Base-by-base conservation (phyloP, 2,888 invertebrate species). In the Agapostemon virescens region DNA sequence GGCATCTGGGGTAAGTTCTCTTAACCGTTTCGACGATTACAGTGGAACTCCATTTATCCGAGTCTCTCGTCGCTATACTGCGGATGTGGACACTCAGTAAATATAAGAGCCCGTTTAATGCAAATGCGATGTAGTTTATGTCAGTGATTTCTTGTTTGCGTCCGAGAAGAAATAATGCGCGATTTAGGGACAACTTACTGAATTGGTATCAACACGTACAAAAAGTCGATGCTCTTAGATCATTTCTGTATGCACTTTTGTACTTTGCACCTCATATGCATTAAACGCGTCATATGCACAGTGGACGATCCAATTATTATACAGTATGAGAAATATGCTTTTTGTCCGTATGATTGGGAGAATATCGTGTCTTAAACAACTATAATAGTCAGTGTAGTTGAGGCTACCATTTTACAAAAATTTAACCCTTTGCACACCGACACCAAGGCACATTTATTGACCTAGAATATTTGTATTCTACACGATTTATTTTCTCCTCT, bases 1-100 rank as follows among this genome's bases (percentile, higher is more conserved):
- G 96, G 98, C 82, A 93, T 99, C 78, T 98, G 98, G 98, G 98
- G 98, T 97, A 94, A 94, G 95, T 93, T 83, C 70, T 42, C 69
- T 26, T 13, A 36, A 36, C 11, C 33, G 13, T n/a, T 63, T n/a
- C 63, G 63, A 63, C 36, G n/a, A n/a, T n/a, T 13, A 63, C 63
- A 36, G 63, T 36, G 63, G 63, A 63, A 63, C 63, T 63, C 36
- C 36, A 63, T 63, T 63, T 63, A 63, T 36, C 7, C 63, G 20
- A 11, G 33, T n/a, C 36, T 1, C 26, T 7, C 58, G 15, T 26
- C 17, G 13, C 23, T 13, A 52, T 11, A 13, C 11, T 5, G 5
- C 52, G 23, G 15, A 52, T 52, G 15, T 2, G 17, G 7, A 55
- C 7, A 17, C 55, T 26, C 55, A 2, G 6, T 26, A 30, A 55